phyloP scores from a whole-genome alignment of 2,113 vertebrate species.

The Montifringilla adamsi region DNA sequence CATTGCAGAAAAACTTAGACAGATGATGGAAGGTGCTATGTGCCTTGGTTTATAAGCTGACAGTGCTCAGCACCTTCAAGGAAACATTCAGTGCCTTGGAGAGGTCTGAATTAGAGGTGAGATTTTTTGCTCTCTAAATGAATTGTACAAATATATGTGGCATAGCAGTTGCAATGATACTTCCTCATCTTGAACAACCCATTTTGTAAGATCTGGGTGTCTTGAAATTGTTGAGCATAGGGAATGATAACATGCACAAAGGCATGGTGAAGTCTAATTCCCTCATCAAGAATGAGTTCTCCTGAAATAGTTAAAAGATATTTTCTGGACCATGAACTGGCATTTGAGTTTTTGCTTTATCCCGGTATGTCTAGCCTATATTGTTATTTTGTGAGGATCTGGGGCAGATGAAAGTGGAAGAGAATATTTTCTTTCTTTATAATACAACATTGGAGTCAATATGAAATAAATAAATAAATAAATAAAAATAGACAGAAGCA shows the following conservation, averaged over 20 bases:
- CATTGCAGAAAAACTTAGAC: not conserved
- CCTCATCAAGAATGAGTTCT: not conserved
- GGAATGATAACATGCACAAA: not conserved
- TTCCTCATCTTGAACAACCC: not conserved
- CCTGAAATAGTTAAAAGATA: not conserved
- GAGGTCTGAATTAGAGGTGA: not conserved
- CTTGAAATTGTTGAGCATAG: not conserved
- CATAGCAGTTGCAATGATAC: not conserved
- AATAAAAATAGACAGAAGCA: not conserved
- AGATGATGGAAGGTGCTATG: not conserved
- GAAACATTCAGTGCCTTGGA: not conserved
- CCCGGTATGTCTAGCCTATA: not conserved
- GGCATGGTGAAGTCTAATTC: not conserved
- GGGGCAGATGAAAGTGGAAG: not conserved
- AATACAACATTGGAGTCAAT: not conserved
- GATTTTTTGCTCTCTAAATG: not conserved
- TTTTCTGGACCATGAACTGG: not conserved
- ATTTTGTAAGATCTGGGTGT: accelerated
- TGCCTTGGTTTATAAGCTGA: not conserved
- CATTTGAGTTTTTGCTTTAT: not conserved
- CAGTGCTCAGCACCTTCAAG: not conserved
- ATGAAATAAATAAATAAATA: not conserved
- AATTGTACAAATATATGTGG: not conserved
- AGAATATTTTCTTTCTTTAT: not conserved
- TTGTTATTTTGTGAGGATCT: not conserved